Percentiles rank a stretch among this genome's conserved stretches.
These are phyloP conservation scores for Drosophila pseudoananassae DNA, from an alignment of 1,140 invertebrate species.

Conservation along the genomic window DNA sequence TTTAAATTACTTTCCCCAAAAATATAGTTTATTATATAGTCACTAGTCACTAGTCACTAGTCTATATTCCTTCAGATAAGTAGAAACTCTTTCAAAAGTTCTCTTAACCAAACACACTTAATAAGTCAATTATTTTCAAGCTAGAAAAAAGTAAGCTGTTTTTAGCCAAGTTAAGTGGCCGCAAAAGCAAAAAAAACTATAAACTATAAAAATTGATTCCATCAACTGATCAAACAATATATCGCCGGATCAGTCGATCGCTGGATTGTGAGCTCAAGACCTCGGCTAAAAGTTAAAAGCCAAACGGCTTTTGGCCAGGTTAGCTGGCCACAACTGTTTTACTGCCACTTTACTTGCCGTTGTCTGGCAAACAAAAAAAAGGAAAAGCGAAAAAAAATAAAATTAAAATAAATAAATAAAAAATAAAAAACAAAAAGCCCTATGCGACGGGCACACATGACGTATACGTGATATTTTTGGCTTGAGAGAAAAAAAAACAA, in stretches of 20 bases:
- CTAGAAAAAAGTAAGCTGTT: no score
- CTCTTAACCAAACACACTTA: not conserved
- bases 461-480: constrained; percentile 51
- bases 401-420: constrained; percentile 7
- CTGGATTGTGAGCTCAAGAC: constrained; percentile 19
- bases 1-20: no score
- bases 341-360: constrained; percentile 34
- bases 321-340: constrained; percentile 26
- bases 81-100: no score
- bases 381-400: not conserved
- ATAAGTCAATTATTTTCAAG: not conserved
- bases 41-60: no score
- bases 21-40: no score
- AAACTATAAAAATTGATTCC: not conserved
- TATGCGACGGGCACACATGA: constrained; percentile 41
- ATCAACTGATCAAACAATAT: constrained; percentile 41
- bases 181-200: not conserved
- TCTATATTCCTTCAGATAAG: no score
- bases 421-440: constrained; percentile 30
- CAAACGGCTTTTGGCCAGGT: constrained; percentile 21
- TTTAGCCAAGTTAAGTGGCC: not conserved
- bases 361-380: not conserved
- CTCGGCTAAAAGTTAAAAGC: constrained; percentile 5
- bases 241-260: constrained; percentile 1
- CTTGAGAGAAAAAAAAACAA: constrained; percentile 4